Evolutionary conservation across 2,113 vertebrate species (phyloP).

Genomic region (Clinocottus analis): DNA sequence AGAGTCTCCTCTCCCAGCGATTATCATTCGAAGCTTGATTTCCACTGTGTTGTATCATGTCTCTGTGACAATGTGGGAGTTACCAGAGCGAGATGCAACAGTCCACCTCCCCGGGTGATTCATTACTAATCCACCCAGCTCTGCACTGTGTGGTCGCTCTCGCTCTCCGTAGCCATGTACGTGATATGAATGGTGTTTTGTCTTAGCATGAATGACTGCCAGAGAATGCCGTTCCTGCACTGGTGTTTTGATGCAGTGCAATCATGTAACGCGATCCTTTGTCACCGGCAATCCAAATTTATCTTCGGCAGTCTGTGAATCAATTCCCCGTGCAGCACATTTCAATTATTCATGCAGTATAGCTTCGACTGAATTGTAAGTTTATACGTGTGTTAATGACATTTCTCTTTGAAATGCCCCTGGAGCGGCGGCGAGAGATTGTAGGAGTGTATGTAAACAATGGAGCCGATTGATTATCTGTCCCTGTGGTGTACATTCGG

Average conservation of each 20-base stretch:
- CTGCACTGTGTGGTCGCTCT: conserved; percentile 77
- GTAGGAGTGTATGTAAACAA: conserved; percentile 60
- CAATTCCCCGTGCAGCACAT: conserved; percentile 65
- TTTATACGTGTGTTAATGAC: conserved; percentile 47
- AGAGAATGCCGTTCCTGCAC: conserved; percentile 63
- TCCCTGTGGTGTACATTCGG: conserved; percentile 42
- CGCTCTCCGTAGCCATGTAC: conserved; percentile 73
- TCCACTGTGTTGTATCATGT: conserved; percentile 50
- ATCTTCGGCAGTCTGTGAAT: conserved; percentile 54
- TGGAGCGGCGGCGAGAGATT: conserved; percentile 32
- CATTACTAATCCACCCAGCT: conserved; percentile 73
- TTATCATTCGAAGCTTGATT: conserved; percentile 35
- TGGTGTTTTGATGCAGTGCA: conserved; percentile 66
- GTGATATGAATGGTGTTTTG: conserved; percentile 80
- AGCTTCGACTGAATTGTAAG: conserved; percentile 40
- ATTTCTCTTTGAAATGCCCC: conserved; percentile 44
- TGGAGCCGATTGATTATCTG: conserved; percentile 52
- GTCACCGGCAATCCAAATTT: conserved; percentile 59
- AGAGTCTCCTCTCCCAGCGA: conserved; percentile 4
- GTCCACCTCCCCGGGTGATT: conserved; percentile 77
- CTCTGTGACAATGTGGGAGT: conserved; percentile 72
- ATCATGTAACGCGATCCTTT: conserved; percentile 50
- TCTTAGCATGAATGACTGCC: conserved; percentile 75
- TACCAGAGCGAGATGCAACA: conserved; percentile 75
- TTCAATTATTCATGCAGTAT: conserved; percentile 68